Evolutionary conservation across 2,888 invertebrate species (phyloP), one percentile per base, ranked within the genome.

Genomic region (Ichneumon xanthorius): DNA sequence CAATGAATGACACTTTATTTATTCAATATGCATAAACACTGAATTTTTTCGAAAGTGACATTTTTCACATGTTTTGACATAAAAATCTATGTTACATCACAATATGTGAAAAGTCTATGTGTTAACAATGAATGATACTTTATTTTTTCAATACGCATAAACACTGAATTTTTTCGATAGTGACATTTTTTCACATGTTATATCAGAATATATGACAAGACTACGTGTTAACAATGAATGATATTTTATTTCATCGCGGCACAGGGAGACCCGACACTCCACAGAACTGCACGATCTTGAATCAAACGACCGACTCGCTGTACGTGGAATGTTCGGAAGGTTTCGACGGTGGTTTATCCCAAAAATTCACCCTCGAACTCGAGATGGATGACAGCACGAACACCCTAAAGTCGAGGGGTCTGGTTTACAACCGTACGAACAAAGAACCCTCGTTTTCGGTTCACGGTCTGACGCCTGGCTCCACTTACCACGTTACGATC

Each of bases 331-430:
- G 97, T 93, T 94, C 95, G 33, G 96, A 96, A 91, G 97, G 97
- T 82, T 97, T 97, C 94, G 96, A 97, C 93, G 97, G 97, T 19
- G 97, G 97, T 63, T 94, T 97, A 83, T 95, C 95, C 85, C 97
- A 97, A 93, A 95, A 95, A 92, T 97, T 97, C 94, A 95, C 96
- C 88, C 96, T 97, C 95, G 96, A 97, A 94, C 96, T 97, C 85
- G 94, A 94, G 85, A 89, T 91, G n/a, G 92, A 92, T 75, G 70
- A 87, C 5, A 81, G 78, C 26, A 85, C 88, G 16, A 96, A 95
- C 94, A 95, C 95, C 90, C 92, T 94, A 82, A 94, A 94, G 88
- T 94, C 95, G 72, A 94, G 95, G 88, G 94, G 94, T 86, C 92
- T 95, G 86, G 95, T 96, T 53, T 94, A 95, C 93, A 96, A 95